Evolutionary conservation across 2,797 vertebrate species (phyloP).

Genomic region (Salmo trutta): DNA sequence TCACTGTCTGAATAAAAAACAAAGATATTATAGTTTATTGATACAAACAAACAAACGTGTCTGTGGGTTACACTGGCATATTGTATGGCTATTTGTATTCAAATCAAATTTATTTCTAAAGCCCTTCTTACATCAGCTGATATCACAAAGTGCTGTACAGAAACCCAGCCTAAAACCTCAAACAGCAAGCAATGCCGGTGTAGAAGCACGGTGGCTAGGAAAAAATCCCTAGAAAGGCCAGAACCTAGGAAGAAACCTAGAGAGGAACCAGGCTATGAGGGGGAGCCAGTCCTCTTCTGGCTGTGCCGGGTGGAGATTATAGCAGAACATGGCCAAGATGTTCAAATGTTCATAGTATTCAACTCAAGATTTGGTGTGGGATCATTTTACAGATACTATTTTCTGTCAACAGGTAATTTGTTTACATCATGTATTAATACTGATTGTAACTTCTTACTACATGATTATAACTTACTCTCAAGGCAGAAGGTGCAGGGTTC

Average conservation of each 20-base stretch:
- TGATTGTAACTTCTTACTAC: not conserved
- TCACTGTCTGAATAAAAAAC: not conserved
- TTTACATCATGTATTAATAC: not conserved
- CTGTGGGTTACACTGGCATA: not conserved
- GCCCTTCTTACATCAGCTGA: no score
- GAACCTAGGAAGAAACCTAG: no score
- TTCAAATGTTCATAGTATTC: not conserved
- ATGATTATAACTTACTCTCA: slow-evolving; percentile 15
- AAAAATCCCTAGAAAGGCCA: no score
- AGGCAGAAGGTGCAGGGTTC: slow-evolving; percentile 23
- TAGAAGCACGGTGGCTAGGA: no score
- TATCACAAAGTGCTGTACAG: no score
- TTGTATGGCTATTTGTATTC: not conserved
- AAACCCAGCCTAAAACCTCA: no score
- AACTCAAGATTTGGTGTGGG: not conserved
- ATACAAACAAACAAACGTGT: not conserved
- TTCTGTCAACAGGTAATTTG: not conserved
- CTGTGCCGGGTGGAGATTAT: no score
- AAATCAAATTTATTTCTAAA: not conserved
- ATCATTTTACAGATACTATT: not conserved
- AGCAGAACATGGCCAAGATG: no score
- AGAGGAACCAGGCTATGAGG: no score
- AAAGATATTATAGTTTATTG: not conserved
- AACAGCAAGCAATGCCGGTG: no score
- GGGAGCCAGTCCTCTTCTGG: no score